A percentile compares a stretch with the other conserved stretches of the same genome.
phyloP scores from a whole-genome alignment of 2,113 vertebrate genomes.

The pig (Sus scrofa) region T2T-Sscrofa CM000826.6:55292001-55292500 shows the following conservation, averaged over 20 bases:
- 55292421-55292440: not conserved
- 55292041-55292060: not conserved
- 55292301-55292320: not conserved
- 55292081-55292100: conserved; percentile 34
- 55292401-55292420: not conserved
- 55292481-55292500: not conserved
- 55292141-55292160: not conserved
- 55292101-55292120: not conserved
- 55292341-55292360: not conserved
- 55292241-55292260: not conserved
- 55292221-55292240: conserved; percentile 36
- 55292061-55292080: conserved; percentile 63
- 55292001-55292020: not conserved
- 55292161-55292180: not conserved
- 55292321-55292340: not conserved
- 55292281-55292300: not conserved
- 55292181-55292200: conserved; percentile 41
- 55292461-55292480: not conserved
- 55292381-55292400: not conserved
- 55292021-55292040: conserved; percentile 61
- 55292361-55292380: not conserved
- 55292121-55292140: not conserved
- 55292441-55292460: not conserved
- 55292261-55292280: not conserved
- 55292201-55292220: conserved; percentile 56